Percentiles rank a stretch among this genome's conserved stretches.
Evolutionary conservation across 2,888 invertebrate genomes (phyloP).

Genomic region (Halocaridina rubra): DNA sequence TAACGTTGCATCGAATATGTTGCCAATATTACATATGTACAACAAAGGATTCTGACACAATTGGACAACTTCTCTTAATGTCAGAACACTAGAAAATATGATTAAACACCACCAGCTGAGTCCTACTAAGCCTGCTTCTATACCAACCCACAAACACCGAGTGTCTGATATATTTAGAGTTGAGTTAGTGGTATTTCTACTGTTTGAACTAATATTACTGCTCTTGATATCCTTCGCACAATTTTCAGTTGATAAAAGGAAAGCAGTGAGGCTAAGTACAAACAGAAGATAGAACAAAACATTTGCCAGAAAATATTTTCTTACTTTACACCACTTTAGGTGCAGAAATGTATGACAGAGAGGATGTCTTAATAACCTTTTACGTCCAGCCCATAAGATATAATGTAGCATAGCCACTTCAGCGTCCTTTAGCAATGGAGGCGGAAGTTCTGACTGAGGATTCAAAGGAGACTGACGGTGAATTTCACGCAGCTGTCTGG

Average conservation of each 20-base stretch:
- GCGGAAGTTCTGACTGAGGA: constrained; percentile 37
- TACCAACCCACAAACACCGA: background rate
- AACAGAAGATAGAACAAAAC: constrained; percentile 76
- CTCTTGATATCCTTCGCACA: background rate
- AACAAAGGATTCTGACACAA: constrained; percentile 25
- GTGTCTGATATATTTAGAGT: background rate
- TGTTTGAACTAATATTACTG: background rate
- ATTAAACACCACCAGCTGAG: constrained; percentile 42
- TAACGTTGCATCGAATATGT: constrained; percentile 32
- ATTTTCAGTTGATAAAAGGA: constrained; percentile 38
- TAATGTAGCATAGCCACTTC: constrained; percentile 59
- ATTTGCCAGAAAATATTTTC: constrained; percentile 84
- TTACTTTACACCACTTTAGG: constrained; percentile 84
- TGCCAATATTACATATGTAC: constrained; percentile 25
- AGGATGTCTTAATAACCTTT: constrained; percentile 83
- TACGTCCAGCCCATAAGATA: constrained; percentile 74
- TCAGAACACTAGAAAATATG: constrained; percentile 23
- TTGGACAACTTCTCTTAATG: constrained; percentile 33
- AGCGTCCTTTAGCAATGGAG: constrained; percentile 20
- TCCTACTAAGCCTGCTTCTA: constrained; percentile 12
- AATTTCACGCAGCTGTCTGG: constrained; percentile 17
- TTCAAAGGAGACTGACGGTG: constrained; percentile 27
- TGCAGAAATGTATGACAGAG: constrained; percentile 86
- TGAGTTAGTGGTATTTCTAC: background rate
- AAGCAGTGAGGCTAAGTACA: constrained; percentile 47